A percentile compares a stretch with the other conserved stretches of the same genome.
phyloP scores from a whole-genome alignment of 2,888 invertebrate genomes.

The Camponotus fellah region DNA sequence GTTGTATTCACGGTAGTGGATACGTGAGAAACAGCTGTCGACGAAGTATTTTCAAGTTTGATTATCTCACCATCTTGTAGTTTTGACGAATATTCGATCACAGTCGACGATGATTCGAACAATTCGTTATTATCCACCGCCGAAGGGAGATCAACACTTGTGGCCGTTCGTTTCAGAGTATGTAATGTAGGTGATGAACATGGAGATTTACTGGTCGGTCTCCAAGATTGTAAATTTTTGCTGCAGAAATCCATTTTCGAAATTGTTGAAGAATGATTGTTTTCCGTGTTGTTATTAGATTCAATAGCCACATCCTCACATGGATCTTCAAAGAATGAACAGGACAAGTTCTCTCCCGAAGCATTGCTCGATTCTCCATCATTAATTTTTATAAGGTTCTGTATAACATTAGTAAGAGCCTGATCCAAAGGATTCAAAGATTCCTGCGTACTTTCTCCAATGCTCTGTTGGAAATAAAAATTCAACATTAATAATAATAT shows the following conservation, averaged over 20 bases:
- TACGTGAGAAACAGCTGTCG: conserved; percentile 28
- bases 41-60: conserved; percentile 55
- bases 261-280: not conserved
- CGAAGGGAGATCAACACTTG: conserved; percentile 4
- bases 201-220: not conserved
- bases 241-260: not conserved
- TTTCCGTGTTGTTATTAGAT: not conserved
- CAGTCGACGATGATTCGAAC: not conserved
- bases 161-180: conserved; percentile 5
- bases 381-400: conserved; percentile 81
- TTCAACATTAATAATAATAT: not conserved
- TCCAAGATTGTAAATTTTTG: not conserved
- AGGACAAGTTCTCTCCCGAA: conserved; percentile 18
- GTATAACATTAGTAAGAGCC: conserved; percentile 82
- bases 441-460: conserved; percentile 61
- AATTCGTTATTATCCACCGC: not conserved
- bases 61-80: conserved; percentile 55
- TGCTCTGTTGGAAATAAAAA: conserved; percentile 27
- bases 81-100: not conserved
- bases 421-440: conserved; percentile 80
- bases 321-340: conserved; percentile 14
- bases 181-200: not conserved
- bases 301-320: not conserved
- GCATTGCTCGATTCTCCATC: not conserved
- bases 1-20: conserved; percentile 11